Evolutionary conservation across 2,888 invertebrate species (phyloP).

Genomic region (Cancer borealis): DNA sequence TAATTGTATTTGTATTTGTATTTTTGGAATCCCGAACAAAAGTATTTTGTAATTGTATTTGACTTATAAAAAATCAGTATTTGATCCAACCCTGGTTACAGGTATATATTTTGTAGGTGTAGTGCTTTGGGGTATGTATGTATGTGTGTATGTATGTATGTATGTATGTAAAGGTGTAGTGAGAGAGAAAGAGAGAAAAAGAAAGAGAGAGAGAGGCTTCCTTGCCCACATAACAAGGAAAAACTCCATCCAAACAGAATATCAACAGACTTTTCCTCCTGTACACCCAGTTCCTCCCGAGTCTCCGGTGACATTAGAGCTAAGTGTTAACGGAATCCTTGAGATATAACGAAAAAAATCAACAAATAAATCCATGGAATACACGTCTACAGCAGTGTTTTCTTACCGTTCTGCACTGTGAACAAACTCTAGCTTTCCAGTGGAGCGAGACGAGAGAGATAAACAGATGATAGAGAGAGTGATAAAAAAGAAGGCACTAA

Average conservation of each 20-base stretch:
- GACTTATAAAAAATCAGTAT: too few species aligned
- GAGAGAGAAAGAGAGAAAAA: constrained; percentile 11
- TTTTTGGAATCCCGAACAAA: too few species aligned
- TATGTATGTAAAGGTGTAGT: too few species aligned
- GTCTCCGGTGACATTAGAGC: neutral
- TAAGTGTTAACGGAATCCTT: neutral
- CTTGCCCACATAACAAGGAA: neutral
- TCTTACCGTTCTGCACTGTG: neutral
- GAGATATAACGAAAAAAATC: neutral
- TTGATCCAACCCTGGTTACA: too few species aligned
- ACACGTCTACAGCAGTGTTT: neutral
- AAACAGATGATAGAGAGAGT: neutral
- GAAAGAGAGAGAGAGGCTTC: neutral
- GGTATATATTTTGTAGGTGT: too few species aligned
- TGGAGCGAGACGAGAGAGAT: neutral
- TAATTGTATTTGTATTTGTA: too few species aligned
- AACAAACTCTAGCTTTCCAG: neutral
- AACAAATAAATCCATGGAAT: neutral
- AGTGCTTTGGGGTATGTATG: too few species aligned
- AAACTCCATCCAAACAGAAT: neutral
- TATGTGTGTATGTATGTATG: too few species aligned
- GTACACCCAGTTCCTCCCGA: neutral
- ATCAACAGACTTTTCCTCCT: neutral
- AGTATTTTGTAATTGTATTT: too few species aligned
- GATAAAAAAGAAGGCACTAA: neutral